These are phyloP conservation scores for Schizopygopsis pylzovi DNA, from an alignment of 2,797 vertebrate species.

Conservation along the genomic window DNA sequence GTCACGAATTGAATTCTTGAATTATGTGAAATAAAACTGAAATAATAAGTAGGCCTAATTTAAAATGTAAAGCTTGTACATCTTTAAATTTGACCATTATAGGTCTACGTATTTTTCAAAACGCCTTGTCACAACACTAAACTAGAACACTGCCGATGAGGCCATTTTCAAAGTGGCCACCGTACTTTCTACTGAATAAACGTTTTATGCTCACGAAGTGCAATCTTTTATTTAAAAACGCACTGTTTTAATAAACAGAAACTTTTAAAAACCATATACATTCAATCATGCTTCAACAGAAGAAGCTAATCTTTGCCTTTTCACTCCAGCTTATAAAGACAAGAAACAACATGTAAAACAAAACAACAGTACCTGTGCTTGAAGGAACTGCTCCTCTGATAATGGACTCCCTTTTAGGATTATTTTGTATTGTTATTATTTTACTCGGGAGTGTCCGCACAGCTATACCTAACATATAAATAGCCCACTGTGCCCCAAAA, in stretches of 20 bases:
- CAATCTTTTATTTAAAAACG: constrained; percentile 21
- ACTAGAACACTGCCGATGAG: not conserved
- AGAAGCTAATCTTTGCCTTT: constrained; percentile 24
- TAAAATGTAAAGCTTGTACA: not conserved
- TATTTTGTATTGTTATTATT: not conserved
- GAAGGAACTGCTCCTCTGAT: not conserved
- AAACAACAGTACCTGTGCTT: constrained; percentile 11
- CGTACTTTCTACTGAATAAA: not conserved
- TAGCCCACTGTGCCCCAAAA: too few relatives aligned
- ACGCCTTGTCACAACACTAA: not conserved
- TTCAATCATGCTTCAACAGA: constrained; percentile 38
- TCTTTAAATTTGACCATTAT: not conserved
- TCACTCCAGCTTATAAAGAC: not conserved
- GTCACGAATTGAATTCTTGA: not conserved
- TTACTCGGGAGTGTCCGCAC: not conserved
- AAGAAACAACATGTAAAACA: constrained; percentile 19
- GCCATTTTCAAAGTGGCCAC: not conserved
- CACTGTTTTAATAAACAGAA: not conserved
- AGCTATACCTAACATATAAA: not conserved
- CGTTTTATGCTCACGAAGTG: not conserved
- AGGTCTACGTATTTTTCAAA: not conserved
- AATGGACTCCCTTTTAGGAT: not conserved
- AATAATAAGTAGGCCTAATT: not conserved
- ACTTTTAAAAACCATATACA: constrained; percentile 19
- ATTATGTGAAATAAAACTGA: not conserved